These are phyloP conservation scores for Onychomys leucogaster DNA, from an alignment of 2,797 vertebrate species.

Conservation along the genomic window DNA sequence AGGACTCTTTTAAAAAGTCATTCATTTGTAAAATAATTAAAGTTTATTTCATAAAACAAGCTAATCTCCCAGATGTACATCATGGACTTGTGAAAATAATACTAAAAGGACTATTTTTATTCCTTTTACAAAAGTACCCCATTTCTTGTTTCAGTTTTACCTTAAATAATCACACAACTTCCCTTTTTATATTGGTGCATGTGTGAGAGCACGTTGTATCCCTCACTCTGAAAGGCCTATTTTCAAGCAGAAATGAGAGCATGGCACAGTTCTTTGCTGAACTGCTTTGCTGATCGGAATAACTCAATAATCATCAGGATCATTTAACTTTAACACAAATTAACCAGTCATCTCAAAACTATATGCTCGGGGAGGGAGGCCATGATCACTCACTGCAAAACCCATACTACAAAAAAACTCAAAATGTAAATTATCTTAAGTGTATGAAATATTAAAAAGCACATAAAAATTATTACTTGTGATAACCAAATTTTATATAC, in stretches of 20 bases:
- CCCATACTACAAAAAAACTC: slow-evolving; percentile 54
- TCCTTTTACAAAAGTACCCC: slow-evolving; percentile 65
- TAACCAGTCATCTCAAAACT: slow-evolving; percentile 67
- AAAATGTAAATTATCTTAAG: slow-evolving; percentile 14
- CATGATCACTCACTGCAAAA: background rate
- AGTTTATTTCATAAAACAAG: slow-evolving; percentile 16
- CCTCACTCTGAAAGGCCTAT: slow-evolving; percentile 76
- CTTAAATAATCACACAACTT: slow-evolving; percentile 76
- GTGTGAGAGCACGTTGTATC: background rate
- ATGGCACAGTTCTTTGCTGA: slow-evolving; percentile 56
- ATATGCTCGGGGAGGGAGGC: background rate
- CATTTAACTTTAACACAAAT: slow-evolving; percentile 67
- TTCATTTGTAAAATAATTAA: slow-evolving; percentile 34
- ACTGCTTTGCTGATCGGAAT: slow-evolving; percentile 53
- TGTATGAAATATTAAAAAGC: slow-evolving; percentile 34
- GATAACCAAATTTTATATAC: slow-evolving; percentile 42
- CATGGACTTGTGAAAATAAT: slow-evolving; percentile 47
- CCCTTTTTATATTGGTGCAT: background rate
- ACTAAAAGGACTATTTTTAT: slow-evolving; percentile 84
- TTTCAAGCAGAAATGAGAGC: slow-evolving; percentile 71
- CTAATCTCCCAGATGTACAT: background rate
- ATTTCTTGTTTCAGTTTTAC: slow-evolving; percentile 84
- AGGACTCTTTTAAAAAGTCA: slow-evolving; percentile 19
- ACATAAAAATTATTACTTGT: slow-evolving; percentile 35
- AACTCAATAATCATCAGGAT: slow-evolving; percentile 43